Percentiles rank a stretch among this genome's conserved stretches.
These are phyloP conservation scores for Spodoptera picta DNA, from an alignment of 2,888 invertebrate species.

Conservation along the genomic window DNA sequence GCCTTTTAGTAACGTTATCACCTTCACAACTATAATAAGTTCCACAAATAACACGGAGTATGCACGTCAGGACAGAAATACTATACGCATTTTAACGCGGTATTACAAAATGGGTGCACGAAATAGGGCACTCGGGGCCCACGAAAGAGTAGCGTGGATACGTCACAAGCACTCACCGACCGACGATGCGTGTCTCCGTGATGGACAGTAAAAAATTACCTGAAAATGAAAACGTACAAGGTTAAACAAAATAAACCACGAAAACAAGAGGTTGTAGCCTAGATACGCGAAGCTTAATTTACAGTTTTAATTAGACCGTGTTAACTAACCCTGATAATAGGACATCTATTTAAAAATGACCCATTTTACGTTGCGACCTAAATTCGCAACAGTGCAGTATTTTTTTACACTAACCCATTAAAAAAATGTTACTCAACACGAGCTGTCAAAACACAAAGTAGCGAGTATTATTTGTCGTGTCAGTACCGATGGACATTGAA, in stretches of 20 bases:
- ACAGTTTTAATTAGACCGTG: constrained; percentile 82
- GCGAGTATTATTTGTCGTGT: constrained; percentile 75
- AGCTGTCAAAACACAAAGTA: constrained; percentile 76
- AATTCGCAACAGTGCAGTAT: constrained; percentile 80
- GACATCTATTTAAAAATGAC: constrained; percentile 82
- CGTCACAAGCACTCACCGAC: constrained; percentile 56
- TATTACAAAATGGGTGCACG: constrained; percentile 68
- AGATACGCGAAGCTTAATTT: constrained; percentile 64
- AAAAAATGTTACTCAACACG: constrained; percentile 81
- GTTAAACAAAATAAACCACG: constrained; percentile 61
- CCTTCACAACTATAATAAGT: constrained; percentile 83
- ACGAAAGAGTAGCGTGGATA: constrained; percentile 64
- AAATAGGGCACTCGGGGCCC: constrained; percentile 65
- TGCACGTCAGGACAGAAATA: constrained; percentile 77
- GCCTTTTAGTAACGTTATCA: constrained; percentile 78
- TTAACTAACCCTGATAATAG: constrained; percentile 79
- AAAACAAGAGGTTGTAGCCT: constrained; percentile 61
- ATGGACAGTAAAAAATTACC: constrained; percentile 73
- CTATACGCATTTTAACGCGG: constrained; percentile 70
- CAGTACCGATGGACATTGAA: constrained; percentile 70
- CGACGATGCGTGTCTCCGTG: constrained; percentile 42
- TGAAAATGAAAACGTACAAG: constrained; percentile 76
- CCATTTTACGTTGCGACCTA: constrained; percentile 81
- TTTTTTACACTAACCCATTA: constrained; percentile 75
- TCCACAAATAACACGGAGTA: constrained; percentile 76